Evolutionary conservation across 2,888 invertebrate genomes (phyloP).

Genomic region (Chloroclystis v-ata): DNA sequence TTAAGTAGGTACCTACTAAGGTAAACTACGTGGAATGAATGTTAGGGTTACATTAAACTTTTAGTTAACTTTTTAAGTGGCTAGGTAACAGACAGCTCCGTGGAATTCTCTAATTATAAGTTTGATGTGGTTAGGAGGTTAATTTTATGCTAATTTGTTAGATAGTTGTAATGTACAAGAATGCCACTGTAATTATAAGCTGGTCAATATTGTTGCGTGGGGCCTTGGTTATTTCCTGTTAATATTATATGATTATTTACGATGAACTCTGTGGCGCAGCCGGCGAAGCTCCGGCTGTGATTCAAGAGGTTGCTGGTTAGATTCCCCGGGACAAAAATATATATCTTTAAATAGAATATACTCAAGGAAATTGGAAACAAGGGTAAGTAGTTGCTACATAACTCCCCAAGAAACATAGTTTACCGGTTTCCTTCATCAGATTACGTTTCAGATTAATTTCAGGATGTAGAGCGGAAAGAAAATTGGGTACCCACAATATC

Average conservation of each 20-base stretch:
- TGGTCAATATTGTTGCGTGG: slow-evolving; percentile 27
- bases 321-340: too few species aligned
- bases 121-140: slow-evolving; percentile 34
- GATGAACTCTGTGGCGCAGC: too few species aligned
- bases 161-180: slow-evolving; percentile 39
- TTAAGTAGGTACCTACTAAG: not conserved
- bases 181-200: slow-evolving; percentile 33
- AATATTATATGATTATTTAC: not conserved
- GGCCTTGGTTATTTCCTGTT: slow-evolving; percentile 32
- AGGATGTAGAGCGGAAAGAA: too few species aligned
- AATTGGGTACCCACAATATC: too few species aligned
- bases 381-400: too few species aligned
- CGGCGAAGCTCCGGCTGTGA: too few species aligned
- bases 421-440: too few species aligned
- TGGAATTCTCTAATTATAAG: slow-evolving; percentile 28
- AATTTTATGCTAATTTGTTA: slow-evolving; percentile 39
- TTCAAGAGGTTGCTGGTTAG: too few species aligned
- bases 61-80: slow-evolving; percentile 16
- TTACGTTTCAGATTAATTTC: too few species aligned
- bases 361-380: too few species aligned
- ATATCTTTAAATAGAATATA: too few species aligned
- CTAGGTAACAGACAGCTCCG: slow-evolving; percentile 16
- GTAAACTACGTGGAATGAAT: not conserved
- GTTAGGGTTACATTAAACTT: slow-evolving; percentile 6
- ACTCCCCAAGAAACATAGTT: too few species aligned